Evolutionary conservation across 2,888 invertebrate species (phyloP), one percentile per base, ranked within the genome.

Genomic region (Xestia ashworthii): DNA sequence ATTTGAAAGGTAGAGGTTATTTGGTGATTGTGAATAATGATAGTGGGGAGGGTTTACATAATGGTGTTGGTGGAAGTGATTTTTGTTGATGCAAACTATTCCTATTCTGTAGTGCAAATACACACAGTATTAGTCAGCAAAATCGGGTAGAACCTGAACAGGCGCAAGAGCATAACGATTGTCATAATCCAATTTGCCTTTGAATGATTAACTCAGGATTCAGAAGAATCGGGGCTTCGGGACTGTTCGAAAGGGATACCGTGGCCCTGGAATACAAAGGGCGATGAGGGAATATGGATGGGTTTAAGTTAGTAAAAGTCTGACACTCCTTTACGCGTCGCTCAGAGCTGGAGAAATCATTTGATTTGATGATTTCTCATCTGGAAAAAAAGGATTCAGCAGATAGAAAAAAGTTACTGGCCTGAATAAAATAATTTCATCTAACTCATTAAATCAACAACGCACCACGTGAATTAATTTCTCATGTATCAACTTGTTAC

Each of bases 1-100:
- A 83, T 74, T 86, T 53, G 38, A 71, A 64, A 70, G 65, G 70
- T 53, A 65, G 44, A 44, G 44, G 58, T 67, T 72, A 16, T 65
- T 70, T 19, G 44, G 67, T 58, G 65, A 44, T 62, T 58, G 71
- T 70, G 38, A 74, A n/a, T 65, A 58, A 74, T 53, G 50, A 48
- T 46, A 9, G 25, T 58, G 64, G 19, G 14, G 19, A 22, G 16
- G 14, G 38, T 50, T 67, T 50, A 44, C 44, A 53, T 44, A 50
- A 44, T 11, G 4, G 53, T 38, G 19, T 65, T 16, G 14, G 25
- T 19, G 38, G 38, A 6, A 64, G 14, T 11, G n/a, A 19, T 71
- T 44, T n/a, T 11, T 19, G 11, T 44, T n/a, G n/a, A 2, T 46
- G 25, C n/a, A 6, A 48, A 67, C 8, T 22, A 5, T 19, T n/a